phyloP scores from a whole-genome alignment of 2,113 vertebrate species.

The Chiloscyllium plagiosum region DNA sequence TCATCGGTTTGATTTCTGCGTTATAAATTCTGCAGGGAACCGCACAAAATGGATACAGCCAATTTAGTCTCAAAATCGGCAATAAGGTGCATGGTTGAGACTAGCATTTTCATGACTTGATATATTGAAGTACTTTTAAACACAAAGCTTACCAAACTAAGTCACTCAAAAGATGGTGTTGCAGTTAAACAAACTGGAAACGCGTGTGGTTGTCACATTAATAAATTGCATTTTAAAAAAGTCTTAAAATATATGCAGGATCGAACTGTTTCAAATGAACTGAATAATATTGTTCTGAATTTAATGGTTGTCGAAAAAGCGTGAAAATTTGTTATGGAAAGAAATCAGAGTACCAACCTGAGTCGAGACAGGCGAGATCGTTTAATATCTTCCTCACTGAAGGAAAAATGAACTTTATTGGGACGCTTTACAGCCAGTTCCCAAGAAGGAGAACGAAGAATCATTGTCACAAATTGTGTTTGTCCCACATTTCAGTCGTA shows the following conservation, averaged over 20 bases:
- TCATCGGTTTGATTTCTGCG: neutral
- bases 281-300: neutral
- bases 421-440: constrained; percentile 40
- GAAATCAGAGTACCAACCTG: constrained; percentile 52
- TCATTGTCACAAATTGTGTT: constrained; percentile 50
- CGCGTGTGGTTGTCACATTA: neutral
- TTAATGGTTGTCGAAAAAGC: neutral
- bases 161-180: neutral
- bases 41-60: neutral
- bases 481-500: constrained; percentile 22
- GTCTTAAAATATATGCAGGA: neutral
- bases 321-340: neutral
- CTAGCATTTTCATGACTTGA: neutral
- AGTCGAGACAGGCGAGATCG: constrained; percentile 50
- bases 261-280: neutral
- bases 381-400: constrained; percentile 67
- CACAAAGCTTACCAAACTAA: neutral
- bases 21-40: neutral
- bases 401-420: constrained; percentile 68
- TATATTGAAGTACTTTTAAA: neutral
- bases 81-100: neutral
- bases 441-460: constrained; percentile 61
- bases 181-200: neutral
- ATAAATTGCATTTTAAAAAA: neutral
- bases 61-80: neutral